Evolutionary conservation across 2,888 invertebrate genomes (phyloP).

Genomic region (Drosophila macrospina): DNA sequence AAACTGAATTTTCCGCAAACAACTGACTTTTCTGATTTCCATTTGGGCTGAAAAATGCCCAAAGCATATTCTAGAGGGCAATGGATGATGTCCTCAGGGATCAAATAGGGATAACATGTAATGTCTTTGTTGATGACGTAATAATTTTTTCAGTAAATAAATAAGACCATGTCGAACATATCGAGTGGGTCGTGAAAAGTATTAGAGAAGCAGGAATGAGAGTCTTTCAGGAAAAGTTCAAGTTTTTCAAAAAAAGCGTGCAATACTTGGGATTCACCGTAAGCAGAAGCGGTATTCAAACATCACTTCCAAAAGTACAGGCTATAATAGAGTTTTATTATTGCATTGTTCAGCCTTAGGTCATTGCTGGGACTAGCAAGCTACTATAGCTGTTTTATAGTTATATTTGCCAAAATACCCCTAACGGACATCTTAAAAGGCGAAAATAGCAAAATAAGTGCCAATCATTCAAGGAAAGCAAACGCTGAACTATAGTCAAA

Average conservation of each 20-base stretch:
- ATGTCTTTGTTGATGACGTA: conserved; percentile 18
- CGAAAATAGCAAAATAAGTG: too few species aligned
- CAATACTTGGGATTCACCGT: conserved; percentile 19
- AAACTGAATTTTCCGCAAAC: neutral
- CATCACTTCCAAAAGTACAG: neutral
- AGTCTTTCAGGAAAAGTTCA: conserved; percentile 13
- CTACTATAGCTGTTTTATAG: neutral
- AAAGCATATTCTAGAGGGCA: conserved; percentile 17
- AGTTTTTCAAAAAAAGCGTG: conserved; percentile 12
- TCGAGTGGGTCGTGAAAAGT: too few species aligned
- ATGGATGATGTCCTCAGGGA: conserved; percentile 8
- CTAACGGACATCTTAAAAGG: too few species aligned
- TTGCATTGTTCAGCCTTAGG: neutral
- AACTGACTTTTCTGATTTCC: conserved; percentile 4
- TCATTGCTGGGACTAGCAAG: neutral
- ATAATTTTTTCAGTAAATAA: conserved; percentile 5
- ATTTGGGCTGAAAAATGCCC: conserved; percentile 5
- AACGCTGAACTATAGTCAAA: neutral
- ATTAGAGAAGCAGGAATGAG: conserved; percentile 6
- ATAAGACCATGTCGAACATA: conserved; percentile 8
- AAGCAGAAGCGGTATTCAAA: neutral
- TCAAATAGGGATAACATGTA: neutral
- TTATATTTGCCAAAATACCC: neutral
- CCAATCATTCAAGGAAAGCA: too few species aligned
- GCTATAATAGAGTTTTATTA: neutral